phyloP scores from a whole-genome alignment of 92 coral and sea anemone genomes.

The Siderastrea radians region DNA sequence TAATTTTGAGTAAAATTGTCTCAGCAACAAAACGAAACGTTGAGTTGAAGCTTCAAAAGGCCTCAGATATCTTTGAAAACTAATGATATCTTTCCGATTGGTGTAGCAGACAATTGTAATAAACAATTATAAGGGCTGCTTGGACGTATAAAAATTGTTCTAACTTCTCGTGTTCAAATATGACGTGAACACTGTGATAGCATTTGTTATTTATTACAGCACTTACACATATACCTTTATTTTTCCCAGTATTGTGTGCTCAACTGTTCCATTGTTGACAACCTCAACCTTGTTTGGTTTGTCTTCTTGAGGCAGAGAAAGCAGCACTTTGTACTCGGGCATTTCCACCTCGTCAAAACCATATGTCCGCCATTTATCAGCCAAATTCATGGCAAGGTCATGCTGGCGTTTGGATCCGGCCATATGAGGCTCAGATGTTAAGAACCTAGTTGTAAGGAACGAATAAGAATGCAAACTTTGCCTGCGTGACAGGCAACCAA shows the following conservation, averaged over 20 bases:
- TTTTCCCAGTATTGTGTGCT: constrained; percentile 51
- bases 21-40: too few relatives aligned
- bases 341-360: constrained; percentile 87
- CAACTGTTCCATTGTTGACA: constrained; percentile 63
- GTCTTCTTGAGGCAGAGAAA: constrained; percentile 82
- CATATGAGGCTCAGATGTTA: constrained; percentile 79
- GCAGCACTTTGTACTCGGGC: constrained; percentile 84
- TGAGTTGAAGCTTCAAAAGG: too few relatives aligned
- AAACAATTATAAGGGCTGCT: too few relatives aligned
- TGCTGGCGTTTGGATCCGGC: constrained; percentile 82
- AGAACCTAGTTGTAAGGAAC: constrained; percentile 48
- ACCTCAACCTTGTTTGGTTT: constrained; percentile 86
- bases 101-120: too few relatives aligned
- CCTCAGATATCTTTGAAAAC: too few relatives aligned
- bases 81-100: too few relatives aligned
- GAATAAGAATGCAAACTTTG: not conserved
- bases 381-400: constrained; percentile 78
- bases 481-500: not conserved
- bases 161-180: too few relatives aligned
- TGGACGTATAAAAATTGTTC: too few relatives aligned
- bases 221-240: constrained; percentile 45
- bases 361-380: constrained; percentile 71
- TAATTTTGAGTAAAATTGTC: too few relatives aligned
- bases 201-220: too few relatives aligned
- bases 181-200: too few relatives aligned